Evolutionary conservation across 2,888 invertebrate species (phyloP), one percentile per base, ranked within the genome.

Genomic region (Smittia sp.): DNA sequence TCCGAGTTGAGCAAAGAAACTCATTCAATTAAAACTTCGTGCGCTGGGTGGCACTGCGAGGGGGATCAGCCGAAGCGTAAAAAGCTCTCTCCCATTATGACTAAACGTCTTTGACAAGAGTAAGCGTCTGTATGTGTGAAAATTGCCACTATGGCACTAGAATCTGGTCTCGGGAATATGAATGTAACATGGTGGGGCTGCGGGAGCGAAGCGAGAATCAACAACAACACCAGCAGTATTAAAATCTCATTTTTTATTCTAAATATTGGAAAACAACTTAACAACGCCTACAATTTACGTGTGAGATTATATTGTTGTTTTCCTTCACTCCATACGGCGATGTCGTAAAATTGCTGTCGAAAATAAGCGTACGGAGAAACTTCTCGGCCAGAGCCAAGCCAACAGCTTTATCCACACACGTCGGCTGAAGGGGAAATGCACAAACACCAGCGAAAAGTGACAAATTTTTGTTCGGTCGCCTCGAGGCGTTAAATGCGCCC

Each of bases 271-370:
- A 69, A 69, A 69, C 54, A 69, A 52, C 54, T 69, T 27, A 69
- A 69, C 69, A 69, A 69, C 69, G 69, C 69, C 69, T 69, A 69
- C 69, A 41, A 69, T 52, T 58, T 69, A 69, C 27, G 52, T 69
- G 69, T 54, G 69, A 69, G 69, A 69, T 69, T 69, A 41, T 54
- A 22, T n/a, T 69, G 63, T 63, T 27, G 25, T 27, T 63, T 63
- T 63, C 46, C 24, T 7, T n/a, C 24, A 25, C n/a, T 69, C 9
- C 69, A 54, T 39, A 52, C 18, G 15, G 11, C 18, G 52, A 68
- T 54, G 69, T 54, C 69, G 69, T 54, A 22, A 69, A 58, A 46
- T 18, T 46, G 2, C 52, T 68, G 25, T 27, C 24, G 22, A 25
- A 25, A 52, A 69, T 69, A 52, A 52, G 46, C 27, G 25, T 27